Evolutionary conservation across 37 sponge, comb jelly and placozoan species (phyloP), one percentile per base, ranked within the genome.

Genomic region (Agelas oroides): DNA sequence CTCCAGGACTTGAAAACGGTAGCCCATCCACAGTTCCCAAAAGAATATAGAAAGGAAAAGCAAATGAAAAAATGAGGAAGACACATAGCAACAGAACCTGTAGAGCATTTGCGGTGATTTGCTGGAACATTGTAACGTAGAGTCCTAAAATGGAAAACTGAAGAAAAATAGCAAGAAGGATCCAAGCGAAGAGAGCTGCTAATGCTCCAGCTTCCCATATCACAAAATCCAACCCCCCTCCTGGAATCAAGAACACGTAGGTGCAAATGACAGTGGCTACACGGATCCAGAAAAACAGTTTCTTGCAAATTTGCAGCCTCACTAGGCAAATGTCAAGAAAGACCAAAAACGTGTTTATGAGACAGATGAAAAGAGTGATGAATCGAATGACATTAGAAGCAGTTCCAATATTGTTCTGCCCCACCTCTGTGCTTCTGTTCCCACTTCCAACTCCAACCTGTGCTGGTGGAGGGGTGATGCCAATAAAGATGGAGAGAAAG

Each of bases 101-200:
- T n/a, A 93, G 21, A 8, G 91, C 71, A 31, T 84, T 84, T 60
- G 63, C 74, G 1, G 93, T 82, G 53, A 94, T 83, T 8, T 77
- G 76, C 20, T 90, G 40, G 54, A 97, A 77, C 95, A 97, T 97
- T 17, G 86, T 73, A n/a, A 92, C 70, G 56, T 95, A 97, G 70
- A 92, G 62, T 18, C 96, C 97, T 65, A 96, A 76, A 0, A 90
- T 13, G 30, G 65, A 82, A 59, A 75, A 74, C 56, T 84, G 81
- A 8, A 95, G 39, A 36, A 41, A 58, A 41, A 95, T 39, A 6
- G 75, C 75, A 12, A 97, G 41, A 2, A 81, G 37, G 21, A 96
- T 53, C 97, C 97, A 97, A 24, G 71, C 77, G 40, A 89, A 87
- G 34, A 89, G 84, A 19, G 89, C 34, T 35, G 95, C 95, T 5